Percentiles rank a stretch among this genome's conserved stretches.
phyloP scores from a whole-genome alignment of 92 coral and sea anemone genomes.

The Muricea muricata region DNA sequence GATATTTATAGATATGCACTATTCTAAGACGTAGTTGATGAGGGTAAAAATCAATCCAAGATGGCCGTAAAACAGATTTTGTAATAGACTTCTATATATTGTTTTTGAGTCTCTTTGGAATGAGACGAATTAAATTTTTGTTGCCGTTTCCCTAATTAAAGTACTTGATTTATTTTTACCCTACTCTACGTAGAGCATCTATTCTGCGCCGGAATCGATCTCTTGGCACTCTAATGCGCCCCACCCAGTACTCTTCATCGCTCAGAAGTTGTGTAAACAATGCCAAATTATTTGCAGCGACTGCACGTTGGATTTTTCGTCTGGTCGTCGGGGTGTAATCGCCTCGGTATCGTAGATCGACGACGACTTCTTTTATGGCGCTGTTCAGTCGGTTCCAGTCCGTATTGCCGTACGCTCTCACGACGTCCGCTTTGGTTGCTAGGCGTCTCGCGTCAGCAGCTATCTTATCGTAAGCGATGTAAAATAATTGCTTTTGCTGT shows the following conservation, averaged over 20 bases:
- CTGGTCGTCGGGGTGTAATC: constrained; percentile 51
- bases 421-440: constrained; percentile 8
- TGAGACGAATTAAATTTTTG: too few species aligned
- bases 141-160: too few species aligned
- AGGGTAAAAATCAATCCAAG: too few species aligned
- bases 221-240: constrained; percentile 5
- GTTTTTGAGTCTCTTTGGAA: too few species aligned
- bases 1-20: too few species aligned
- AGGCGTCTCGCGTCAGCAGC: constrained; percentile 46
- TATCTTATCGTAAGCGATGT: constrained; percentile 29
- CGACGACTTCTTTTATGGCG: constrained; percentile 40
- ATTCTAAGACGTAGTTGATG: too few species aligned
- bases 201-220: constrained; percentile 46
- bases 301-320: constrained; percentile 18
- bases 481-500: constrained; percentile 47
- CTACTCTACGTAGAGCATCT: background rate
- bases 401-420: constrained; percentile 32
- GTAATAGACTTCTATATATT: too few species aligned
- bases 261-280: constrained; percentile 28
- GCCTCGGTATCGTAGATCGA: constrained; percentile 49
- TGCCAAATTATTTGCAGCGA: constrained; percentile 31
- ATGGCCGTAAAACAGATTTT: too few species aligned
- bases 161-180: too few species aligned
- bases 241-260: constrained; percentile 10
- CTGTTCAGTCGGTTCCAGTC: constrained; percentile 36